Evolutionary conservation across 2,888 invertebrate species (phyloP).

Genomic region (Rotaria sp.): DNA sequence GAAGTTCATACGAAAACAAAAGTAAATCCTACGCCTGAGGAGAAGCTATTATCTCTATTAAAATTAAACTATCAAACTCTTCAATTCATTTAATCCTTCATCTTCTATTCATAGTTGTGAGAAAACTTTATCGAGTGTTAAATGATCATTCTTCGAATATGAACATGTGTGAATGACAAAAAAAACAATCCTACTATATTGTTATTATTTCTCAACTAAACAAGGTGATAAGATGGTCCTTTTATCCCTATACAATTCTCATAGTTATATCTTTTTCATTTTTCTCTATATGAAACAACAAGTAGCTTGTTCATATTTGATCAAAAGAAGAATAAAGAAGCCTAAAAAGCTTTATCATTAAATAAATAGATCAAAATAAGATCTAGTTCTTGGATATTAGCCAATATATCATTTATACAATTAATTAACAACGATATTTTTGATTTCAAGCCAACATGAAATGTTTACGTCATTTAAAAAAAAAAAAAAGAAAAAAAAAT

Average conservation of each 20-base stretch:
- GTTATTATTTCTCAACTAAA: neutral
- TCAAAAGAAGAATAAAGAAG: neutral
- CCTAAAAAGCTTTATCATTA: neutral
- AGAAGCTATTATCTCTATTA: too few species aligned
- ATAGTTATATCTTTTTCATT: neutral
- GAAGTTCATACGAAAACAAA: too few species aligned
- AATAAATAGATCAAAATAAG: neutral
- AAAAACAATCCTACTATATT: neutral
- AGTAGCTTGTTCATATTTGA: constrained; percentile 7
- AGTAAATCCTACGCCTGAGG: too few species aligned
- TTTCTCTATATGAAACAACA: neutral
- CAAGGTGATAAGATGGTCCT: constrained; percentile 9
- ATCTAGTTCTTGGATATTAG: neutral
- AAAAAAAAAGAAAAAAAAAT: neutral
- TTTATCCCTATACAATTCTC: neutral
- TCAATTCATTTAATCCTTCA: neutral
- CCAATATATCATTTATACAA: neutral
- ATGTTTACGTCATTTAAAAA: neutral
- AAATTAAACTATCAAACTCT: neutral
- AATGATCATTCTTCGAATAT: neutral
- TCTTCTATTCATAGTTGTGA: neutral
- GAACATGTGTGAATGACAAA: neutral
- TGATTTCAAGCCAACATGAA: neutral
- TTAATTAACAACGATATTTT: constrained; percentile 1
- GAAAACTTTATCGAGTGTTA: neutral